Percentiles rank a stretch among this genome's conserved stretches.
Conservation (phyloP, 2,797 vertebrate genomes). For the Petrocephalus schoutedeni region DNA sequence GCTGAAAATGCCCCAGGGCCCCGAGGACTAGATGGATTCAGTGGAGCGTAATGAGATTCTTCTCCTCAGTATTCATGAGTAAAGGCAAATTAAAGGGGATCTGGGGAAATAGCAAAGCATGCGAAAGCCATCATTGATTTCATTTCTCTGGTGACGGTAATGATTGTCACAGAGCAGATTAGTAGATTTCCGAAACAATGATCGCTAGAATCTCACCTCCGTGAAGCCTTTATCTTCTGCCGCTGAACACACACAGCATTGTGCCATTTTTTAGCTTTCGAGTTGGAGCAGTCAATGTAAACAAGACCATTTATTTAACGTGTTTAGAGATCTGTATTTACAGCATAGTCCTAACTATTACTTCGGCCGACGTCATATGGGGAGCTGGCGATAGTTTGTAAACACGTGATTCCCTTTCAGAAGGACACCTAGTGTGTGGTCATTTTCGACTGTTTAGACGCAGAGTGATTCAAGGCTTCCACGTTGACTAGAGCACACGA, state of each 20-base stretch:
- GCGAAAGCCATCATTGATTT: slow-evolving; percentile 28
- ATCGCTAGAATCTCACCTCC: slow-evolving; percentile 23
- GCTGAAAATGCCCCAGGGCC: slow-evolving; percentile 24
- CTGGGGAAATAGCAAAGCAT: slow-evolving; percentile 14
- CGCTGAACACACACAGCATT: neutral
- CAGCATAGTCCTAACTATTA: neutral
- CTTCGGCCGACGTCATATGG: neutral
- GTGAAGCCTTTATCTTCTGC: slow-evolving; percentile 13
- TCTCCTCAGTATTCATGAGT: slow-evolving; percentile 31
- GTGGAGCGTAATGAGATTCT: slow-evolving; percentile 39
- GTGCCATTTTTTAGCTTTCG: neutral
- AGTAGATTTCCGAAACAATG: slow-evolving; percentile 37
- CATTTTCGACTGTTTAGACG: neutral
- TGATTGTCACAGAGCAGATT: slow-evolving; percentile 35
- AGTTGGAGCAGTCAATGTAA: neutral
- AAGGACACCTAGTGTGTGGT: slow-evolving; percentile 2
- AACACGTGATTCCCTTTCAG: neutral
- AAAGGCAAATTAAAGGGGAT: slow-evolving; percentile 41
- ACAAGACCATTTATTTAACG: slow-evolving; percentile 6
- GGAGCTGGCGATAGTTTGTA: neutral
- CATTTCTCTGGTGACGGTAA: slow-evolving; percentile 28
- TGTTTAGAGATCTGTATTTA: slow-evolving; percentile 4
- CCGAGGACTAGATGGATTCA: slow-evolving; percentile 36
- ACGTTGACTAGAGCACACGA: neutral
- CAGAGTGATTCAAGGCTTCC: slow-evolving; percentile 13